Evolutionary conservation across 2,888 invertebrate genomes (phyloP).

Genomic region (Gibbula magus): DNA sequence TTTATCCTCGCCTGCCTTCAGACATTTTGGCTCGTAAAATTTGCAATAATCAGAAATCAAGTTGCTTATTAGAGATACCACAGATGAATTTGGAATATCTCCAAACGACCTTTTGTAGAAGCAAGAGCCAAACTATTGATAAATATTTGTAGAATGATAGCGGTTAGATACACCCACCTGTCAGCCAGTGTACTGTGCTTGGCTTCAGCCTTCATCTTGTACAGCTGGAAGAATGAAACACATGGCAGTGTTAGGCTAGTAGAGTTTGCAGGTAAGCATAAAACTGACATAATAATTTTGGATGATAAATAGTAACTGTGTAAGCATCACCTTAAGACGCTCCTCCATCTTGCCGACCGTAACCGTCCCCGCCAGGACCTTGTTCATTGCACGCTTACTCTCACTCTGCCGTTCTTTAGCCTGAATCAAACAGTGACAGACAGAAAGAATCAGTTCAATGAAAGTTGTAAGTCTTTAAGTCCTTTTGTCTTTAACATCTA

Average conservation of each 20-base stretch:
- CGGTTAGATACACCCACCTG: constrained; percentile 47
- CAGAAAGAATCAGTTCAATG: too few species aligned
- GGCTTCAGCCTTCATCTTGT: constrained; percentile 64
- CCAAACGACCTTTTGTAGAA: too few species aligned
- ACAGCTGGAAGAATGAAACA: constrained; percentile 49
- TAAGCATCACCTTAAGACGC: constrained; percentile 67
- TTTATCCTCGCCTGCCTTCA: too few species aligned
- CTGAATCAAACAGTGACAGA: constrained; percentile 40
- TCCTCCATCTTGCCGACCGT: constrained; percentile 69
- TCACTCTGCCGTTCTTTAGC: constrained; percentile 62
- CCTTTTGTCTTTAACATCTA: too few species aligned
- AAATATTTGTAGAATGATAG: too few species aligned
- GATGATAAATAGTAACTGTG: not conserved
- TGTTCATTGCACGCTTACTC: constrained; percentile 64
- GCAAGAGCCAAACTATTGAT: too few species aligned
- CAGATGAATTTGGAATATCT: too few species aligned
- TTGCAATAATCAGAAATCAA: too few species aligned
- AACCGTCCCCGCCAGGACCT: constrained; percentile 61
- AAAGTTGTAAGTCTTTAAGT: too few species aligned
- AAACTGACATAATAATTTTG: not conserved
- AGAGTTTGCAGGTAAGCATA: not conserved
- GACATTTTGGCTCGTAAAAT: too few species aligned
- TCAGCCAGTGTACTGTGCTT: constrained; percentile 60
- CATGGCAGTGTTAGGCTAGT: too few species aligned
- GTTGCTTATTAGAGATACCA: too few species aligned